A percentile compares a stretch with the other conserved stretches of the same genome.
Conservation (phyloP, 2,888 invertebrate species). For the Oscheius myriophilus region DNA sequence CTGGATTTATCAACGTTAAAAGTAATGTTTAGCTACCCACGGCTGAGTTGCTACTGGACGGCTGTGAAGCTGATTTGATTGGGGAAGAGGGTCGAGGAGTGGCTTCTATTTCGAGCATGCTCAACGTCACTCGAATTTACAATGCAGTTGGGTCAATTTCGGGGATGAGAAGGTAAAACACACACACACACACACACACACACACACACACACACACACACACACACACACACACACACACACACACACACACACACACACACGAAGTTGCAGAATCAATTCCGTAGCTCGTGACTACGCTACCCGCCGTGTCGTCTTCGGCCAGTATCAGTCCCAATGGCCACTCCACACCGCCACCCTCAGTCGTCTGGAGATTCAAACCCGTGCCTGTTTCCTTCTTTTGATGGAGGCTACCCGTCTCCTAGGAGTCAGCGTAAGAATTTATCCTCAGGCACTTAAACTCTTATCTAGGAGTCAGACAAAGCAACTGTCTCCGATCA, state of each 20-base stretch:
- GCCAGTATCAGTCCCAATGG: constrained; percentile 72
- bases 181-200: no score
- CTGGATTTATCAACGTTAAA: not conserved
- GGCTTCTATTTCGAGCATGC: constrained; percentile 75
- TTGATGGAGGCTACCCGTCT: constrained; percentile 74
- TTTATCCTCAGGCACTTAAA: not conserved
- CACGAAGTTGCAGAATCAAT: constrained; percentile 73
- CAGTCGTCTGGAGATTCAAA: constrained; percentile 74
- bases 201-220: no score
- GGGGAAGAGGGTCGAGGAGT: constrained; percentile 71
- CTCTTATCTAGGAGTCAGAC: constrained; percentile 69
- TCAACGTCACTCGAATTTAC: constrained; percentile 75
- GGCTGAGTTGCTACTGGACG: constrained; percentile 76
- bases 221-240: no score
- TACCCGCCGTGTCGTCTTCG: constrained; percentile 74
- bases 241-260: no score
- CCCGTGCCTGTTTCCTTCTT: constrained; percentile 74
- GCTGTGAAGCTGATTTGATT: constrained; percentile 51
- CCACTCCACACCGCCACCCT: constrained; percentile 75
- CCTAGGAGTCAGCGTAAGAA: constrained; percentile 71
- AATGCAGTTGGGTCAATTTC: constrained; percentile 73
- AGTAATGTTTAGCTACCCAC: constrained; percentile 74
- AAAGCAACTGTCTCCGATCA: constrained; percentile 11
- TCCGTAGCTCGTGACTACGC: constrained; percentile 75
- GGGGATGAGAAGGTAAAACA: constrained; percentile 60